Conservation (phyloP, 2,113 vertebrate species). For the Cranoglanis bouderius region DNA sequence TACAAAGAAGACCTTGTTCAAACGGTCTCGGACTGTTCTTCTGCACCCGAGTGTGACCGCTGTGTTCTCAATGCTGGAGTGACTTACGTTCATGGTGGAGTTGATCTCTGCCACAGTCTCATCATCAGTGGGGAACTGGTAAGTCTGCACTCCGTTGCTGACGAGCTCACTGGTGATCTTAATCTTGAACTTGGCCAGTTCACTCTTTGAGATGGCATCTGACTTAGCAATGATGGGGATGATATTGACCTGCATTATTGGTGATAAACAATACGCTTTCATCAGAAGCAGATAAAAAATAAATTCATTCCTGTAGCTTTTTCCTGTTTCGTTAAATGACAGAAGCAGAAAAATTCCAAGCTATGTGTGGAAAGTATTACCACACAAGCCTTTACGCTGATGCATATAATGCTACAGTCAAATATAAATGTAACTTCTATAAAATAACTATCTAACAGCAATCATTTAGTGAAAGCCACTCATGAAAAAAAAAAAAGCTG, state of each 20-base stretch:
- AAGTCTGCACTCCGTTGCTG: conserved; percentile 97
- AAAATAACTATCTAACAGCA: neutral
- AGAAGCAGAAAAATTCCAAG: neutral
- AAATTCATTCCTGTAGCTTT: neutral
- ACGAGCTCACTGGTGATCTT: conserved; percentile 98
- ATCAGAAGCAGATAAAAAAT: neutral
- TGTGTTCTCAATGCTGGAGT: neutral
- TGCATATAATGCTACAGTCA: neutral
- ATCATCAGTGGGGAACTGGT: conserved; percentile 97
- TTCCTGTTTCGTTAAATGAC: neutral
- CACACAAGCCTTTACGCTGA: neutral
- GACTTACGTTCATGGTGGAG: conserved; percentile 95
- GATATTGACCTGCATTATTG: conserved; percentile 86
- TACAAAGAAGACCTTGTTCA: neutral
- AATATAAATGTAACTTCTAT: neutral
- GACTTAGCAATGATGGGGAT: conserved; percentile 98
- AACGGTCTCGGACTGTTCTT: neutral
- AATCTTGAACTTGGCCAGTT: conserved; percentile 97
- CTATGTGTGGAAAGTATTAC: neutral
- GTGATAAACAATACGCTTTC: neutral
- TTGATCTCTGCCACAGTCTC: conserved; percentile 97
- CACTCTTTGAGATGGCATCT: conserved; percentile 95
- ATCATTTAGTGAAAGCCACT: neutral
- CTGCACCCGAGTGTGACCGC: neutral
- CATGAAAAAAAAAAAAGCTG: neutral